A percentile compares a stretch with the other conserved stretches of the same genome.
Conservation (phyloP, 2,113 vertebrate genomes). For the Coreoperca whiteheadi region DNA sequence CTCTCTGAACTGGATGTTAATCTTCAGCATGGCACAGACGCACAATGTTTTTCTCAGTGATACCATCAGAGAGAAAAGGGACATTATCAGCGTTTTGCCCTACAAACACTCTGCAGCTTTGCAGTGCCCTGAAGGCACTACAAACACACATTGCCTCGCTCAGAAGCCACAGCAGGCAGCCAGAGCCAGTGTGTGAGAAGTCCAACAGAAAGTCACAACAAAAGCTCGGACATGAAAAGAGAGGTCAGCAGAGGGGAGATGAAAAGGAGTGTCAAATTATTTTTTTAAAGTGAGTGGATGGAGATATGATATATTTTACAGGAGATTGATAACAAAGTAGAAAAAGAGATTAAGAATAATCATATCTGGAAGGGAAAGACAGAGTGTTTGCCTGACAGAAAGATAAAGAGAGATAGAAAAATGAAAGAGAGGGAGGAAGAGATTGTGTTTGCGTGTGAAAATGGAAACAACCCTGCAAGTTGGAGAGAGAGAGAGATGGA, state of each 20-base stretch:
- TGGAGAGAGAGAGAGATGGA: slow-evolving; percentile 46
- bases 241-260: slow-evolving; percentile 38
- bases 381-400: slow-evolving; percentile 26
- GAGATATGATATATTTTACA: slow-evolving; percentile 26
- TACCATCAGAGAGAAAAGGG: slow-evolving; percentile 32
- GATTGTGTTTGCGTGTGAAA: slow-evolving; percentile 37
- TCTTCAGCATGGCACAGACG: slow-evolving; percentile 12
- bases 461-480: slow-evolving; percentile 48
- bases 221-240: slow-evolving; percentile 40
- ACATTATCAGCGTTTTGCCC: slow-evolving; percentile 48
- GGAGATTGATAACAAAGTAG: slow-evolving; percentile 26
- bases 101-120: slow-evolving; percentile 38
- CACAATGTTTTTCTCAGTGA: slow-evolving; percentile 33
- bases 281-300: too few relatives aligned
- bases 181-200: slow-evolving; percentile 34
- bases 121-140: slow-evolving; percentile 38
- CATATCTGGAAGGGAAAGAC: slow-evolving; percentile 30
- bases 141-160: slow-evolving; percentile 48
- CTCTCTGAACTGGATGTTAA: slow-evolving; percentile 13
- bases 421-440: slow-evolving; percentile 11
- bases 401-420: slow-evolving; percentile 38
- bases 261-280: slow-evolving; percentile 40
- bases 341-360: slow-evolving; percentile 60
- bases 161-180: slow-evolving; percentile 52
- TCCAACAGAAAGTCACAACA: slow-evolving; percentile 51